Base-by-base conservation (phyloP, 2,888 invertebrate genomes). In the Drosophila neoperkinsi region DNA sequence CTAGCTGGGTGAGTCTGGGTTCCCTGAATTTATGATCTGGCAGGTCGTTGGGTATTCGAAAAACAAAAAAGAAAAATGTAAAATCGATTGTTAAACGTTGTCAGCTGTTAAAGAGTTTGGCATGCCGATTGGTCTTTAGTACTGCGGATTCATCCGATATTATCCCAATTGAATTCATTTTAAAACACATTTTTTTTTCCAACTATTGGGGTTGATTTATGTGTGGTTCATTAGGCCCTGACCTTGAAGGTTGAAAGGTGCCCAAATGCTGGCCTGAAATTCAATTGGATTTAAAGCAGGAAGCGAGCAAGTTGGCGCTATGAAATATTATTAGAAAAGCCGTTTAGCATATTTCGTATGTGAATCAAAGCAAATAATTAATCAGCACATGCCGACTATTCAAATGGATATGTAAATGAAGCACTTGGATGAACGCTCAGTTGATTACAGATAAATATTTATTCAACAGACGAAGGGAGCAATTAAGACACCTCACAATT, bases 81-180 rank as follows among this genome's bases (percentile, higher is more conserved):
- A 90, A 88, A 90, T 84, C 88, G 90, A 88, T 90, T 79, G 88
- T 82, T 75, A 79, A 79, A 83, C 71, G 77, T 80, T 87, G 88
- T 74, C 84, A 87, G 73, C 64, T 73, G 83, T 63, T 84, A 75
- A 69, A 49, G 67, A 72, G 55, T 62, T 62, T 49, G 56, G 41
- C 51, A 56, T 51, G 38, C 33, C 52, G 49, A 50, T 46, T 28
- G 36, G 21, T 60, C 56, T 31, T 31, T 31, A 30, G 18, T 16
- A 7, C 31, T 18, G 34, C 13, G 30, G 18, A 30, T 10, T 16
- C 30, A 41, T 11, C n/a, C 36, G 43, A 59, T 13, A 5, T 51
- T 50, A 18, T 13, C 25, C 25, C 46, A 57, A 31, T 36, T 33
- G 28, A 56, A 50, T 46, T 51, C 56, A 25, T 57, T 79, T 74